A percentile compares a stretch with the other conserved stretches of the same genome.
These are phyloP conservation scores for Macheiramphus alcinus DNA, from an alignment of 2,113 vertebrate species.

Conservation along the genomic window DNA sequence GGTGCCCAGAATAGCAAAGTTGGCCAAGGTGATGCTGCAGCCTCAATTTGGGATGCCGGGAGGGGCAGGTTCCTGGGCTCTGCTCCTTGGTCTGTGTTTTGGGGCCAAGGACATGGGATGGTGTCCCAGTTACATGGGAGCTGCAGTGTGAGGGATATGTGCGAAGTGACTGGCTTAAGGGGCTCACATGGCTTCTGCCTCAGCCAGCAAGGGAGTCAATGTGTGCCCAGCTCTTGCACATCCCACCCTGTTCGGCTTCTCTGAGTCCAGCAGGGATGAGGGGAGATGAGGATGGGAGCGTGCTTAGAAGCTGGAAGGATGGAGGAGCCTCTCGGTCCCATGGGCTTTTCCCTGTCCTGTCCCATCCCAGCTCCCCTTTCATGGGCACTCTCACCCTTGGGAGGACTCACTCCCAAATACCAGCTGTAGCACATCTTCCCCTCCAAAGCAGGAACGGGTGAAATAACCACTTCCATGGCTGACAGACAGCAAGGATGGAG, in stretches of 20 bases:
- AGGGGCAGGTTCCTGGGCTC: neutral
- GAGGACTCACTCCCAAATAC: neutral
- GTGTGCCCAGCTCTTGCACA: neutral
- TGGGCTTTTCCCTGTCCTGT: accelerated
- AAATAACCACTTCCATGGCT: neutral
- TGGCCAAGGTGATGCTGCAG: neutral
- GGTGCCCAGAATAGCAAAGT: neutral
- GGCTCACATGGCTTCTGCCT: neutral
- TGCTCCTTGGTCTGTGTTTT: neutral
- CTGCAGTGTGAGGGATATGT: neutral
- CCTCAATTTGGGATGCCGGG: accelerated
- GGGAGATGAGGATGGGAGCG: neutral
- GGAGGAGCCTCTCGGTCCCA: neutral
- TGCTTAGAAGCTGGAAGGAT: neutral
- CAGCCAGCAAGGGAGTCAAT: neutral
- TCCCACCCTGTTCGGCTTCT: neutral
- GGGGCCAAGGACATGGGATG: neutral
- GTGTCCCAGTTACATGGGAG: neutral
- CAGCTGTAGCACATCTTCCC: neutral
- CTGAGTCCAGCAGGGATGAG: accelerated
- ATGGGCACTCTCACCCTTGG: neutral
- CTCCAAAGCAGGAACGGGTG: neutral
- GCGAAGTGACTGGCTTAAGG: neutral
- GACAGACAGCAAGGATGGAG: neutral
- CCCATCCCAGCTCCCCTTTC: neutral